Evolutionary conservation across 2,888 invertebrate species (phyloP).

Genomic region (Parnassius orleans): DNA sequence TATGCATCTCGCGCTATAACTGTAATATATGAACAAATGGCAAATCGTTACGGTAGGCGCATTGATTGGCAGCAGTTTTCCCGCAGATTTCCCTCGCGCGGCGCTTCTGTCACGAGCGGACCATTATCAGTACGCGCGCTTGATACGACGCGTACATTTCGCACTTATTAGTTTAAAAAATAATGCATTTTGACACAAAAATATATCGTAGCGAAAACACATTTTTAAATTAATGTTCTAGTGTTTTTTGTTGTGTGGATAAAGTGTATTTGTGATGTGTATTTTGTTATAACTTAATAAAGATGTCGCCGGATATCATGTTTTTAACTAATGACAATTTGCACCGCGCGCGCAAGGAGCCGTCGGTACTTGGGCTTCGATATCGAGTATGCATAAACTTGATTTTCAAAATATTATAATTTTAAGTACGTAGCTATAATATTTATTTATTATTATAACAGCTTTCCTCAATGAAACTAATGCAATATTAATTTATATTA

Average conservation of each 20-base stretch:
- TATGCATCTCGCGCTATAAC: conserved; percentile 7
- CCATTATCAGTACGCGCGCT: conserved; percentile 53
- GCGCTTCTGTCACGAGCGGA: conserved; percentile 38
- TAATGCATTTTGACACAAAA: conserved; percentile 76
- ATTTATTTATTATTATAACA: no score
- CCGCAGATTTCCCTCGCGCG: conserved; percentile 67
- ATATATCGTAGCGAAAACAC: conserved; percentile 33
- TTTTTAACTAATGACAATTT: conserved; percentile 78
- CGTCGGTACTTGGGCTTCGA: conserved; percentile 68
- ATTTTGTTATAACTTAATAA: conserved; percentile 19
- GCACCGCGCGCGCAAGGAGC: conserved; percentile 73
- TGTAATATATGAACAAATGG: conserved; percentile 14
- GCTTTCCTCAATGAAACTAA: no score
- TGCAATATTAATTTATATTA: no score
- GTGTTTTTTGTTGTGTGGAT: conserved; percentile 6
- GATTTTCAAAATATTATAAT: background rate
- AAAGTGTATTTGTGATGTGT: conserved; percentile 39
- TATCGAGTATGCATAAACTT: conserved; percentile 62
- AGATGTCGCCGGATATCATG: conserved; percentile 77
- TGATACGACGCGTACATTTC: conserved; percentile 55
- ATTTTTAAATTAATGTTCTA: background rate
- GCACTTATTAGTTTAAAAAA: conserved; percentile 32
- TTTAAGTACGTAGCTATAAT: no score
- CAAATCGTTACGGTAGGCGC: conserved; percentile 56
- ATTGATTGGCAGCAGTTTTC: conserved; percentile 59